Evolutionary conservation across 2,113 vertebrate genomes (phyloP), one percentile per base, ranked within the genome.

Genomic region (Seriola rivoliana): DNA sequence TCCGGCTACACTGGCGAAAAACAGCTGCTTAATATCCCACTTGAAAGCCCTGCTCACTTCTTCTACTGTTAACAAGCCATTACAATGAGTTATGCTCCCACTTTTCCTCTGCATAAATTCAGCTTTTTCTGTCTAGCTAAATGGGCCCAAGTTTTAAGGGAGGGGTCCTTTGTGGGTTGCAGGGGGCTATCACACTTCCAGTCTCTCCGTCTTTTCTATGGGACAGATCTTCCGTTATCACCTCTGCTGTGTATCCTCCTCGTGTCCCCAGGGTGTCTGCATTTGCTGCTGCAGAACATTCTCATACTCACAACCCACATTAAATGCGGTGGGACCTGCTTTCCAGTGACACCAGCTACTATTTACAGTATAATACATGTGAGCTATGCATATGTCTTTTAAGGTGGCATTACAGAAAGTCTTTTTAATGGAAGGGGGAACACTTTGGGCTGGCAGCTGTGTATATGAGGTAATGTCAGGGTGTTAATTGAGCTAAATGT

Each of bases 1-100:
- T 96, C 90, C 87, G 93, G 95, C 93, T 90, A 92, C 94, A 94
- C 95, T 93, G 95, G 94, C 92, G 88, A 95, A 97, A 95, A 98
- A 96, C 96, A 97, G 96, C 96, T 97, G 97, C 93, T 97, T 98
- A 97, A 98, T 97, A 96, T 96, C 96, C 96, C 95, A 94, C 95
- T 95, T 95, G 95, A 96, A 97, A 97, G 96, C 95, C 95, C 93
- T 89, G 92, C 96, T 96, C 96, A 95, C 94, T 97, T 96, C 95
- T 95, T 96, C 95, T 75, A 89, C 96, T 96, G 97, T 97, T 97
- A 97, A 97, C 95, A 97, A 96, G 96, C 96, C 95, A 97, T 99
- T 97, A 96, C 94, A 94, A 91, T 97, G 97, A 98, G 92, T 97
- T 96, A 98, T 97, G 93, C 88, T 70, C 88, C 88, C 17, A 5